phyloP scores from a whole-genome alignment of 2,888 invertebrate genomes.

The Hydroisotoma schaefferi region DNA sequence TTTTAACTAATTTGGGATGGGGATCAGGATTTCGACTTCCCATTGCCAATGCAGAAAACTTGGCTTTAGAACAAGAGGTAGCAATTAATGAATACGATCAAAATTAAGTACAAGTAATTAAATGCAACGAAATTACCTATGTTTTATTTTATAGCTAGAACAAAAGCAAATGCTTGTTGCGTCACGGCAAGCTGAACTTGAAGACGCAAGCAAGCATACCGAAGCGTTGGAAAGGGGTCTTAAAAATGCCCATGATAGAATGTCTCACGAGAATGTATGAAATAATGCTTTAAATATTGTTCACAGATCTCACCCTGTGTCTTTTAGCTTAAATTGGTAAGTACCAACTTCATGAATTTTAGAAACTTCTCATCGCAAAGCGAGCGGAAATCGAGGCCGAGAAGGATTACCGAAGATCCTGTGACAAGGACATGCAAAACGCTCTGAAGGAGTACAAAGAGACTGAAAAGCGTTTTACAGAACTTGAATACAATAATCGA shows the following conservation, averaged over 20 bases:
- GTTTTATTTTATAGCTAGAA: conserved; percentile 56
- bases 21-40: conserved; percentile 73
- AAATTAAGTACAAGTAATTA: no score
- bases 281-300: neutral
- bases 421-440: conserved; percentile 23
- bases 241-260: neutral
- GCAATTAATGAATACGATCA: conserved; percentile 2
- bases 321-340: no score
- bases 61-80: conserved; percentile 58
- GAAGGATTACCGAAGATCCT: conserved; percentile 19
- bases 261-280: conserved; percentile 4
- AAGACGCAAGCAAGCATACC: conserved; percentile 26
- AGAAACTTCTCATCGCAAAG: conserved; percentile 17
- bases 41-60: conserved; percentile 72
- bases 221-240: conserved; percentile 16
- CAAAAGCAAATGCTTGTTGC: conserved; percentile 52
- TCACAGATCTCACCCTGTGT: neutral
- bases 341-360: neutral
- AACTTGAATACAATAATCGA: no score
- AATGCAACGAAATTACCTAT: no score
- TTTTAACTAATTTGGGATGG: conserved; percentile 70
- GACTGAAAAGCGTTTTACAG: no score
- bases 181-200: conserved; percentile 21
- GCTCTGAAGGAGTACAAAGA: neutral
- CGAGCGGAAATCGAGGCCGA: conserved; percentile 34